phyloP scores from a whole-genome alignment of 2,797 vertebrate genomes.

The Phyllotis vaccarum region DNA sequence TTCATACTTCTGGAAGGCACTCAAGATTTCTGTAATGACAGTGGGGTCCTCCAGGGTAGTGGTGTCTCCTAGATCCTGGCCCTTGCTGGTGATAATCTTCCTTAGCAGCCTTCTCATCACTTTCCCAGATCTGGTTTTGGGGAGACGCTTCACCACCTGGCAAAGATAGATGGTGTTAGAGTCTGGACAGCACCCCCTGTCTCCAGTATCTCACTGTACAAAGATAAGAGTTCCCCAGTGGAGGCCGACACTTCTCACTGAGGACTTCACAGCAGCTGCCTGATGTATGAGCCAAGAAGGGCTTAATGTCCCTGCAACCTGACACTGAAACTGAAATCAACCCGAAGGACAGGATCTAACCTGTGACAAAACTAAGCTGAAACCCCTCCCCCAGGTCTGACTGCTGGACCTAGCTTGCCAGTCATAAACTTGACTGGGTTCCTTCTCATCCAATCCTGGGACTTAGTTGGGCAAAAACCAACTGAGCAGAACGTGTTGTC shows the following conservation, averaged over 20 bases:
- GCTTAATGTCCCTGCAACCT: background rate
- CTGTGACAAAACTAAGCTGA: background rate
- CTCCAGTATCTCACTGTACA: rapidly evolving
- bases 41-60: constrained; percentile 95
- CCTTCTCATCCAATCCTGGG: background rate
- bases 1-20: constrained; percentile 89
- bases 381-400: background rate
- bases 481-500: background rate
- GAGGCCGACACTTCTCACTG: background rate
- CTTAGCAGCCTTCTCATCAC: constrained; percentile 96
- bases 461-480: background rate
- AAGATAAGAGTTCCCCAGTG: background rate
- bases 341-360: background rate
- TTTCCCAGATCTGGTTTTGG: constrained; percentile 98
- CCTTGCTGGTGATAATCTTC: constrained; percentile 90
- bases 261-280: background rate
- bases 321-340: background rate
- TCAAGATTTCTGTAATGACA: constrained; percentile 92
- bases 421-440: background rate
- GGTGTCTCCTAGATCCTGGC: constrained; percentile 91
- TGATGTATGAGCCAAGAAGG: background rate
- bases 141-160: constrained; percentile 95
- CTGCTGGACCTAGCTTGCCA: background rate
- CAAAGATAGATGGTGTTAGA: background rate
- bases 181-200: rapidly evolving